Evolutionary conservation across 2,113 vertebrate genomes (phyloP).

Genomic region (Siniperca chuatsi): DNA sequence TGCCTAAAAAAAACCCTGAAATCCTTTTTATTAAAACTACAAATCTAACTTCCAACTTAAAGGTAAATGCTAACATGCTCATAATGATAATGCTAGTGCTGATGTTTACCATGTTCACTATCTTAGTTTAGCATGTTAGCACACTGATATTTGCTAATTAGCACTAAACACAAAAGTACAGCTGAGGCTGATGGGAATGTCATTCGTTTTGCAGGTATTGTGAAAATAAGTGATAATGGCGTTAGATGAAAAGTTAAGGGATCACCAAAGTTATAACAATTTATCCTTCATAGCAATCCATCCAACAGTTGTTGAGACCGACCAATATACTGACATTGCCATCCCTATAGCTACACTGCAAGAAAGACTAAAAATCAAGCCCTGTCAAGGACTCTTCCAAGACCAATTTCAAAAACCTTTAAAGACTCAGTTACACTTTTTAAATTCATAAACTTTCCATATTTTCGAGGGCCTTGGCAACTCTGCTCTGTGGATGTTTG

Average conservation of each 20-base stretch:
- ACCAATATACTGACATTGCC: background rate
- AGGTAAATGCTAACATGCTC: no score
- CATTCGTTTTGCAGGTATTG: background rate
- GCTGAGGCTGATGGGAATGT: background rate
- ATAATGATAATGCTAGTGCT: no score
- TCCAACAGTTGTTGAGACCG: background rate
- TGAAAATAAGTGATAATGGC: background rate
- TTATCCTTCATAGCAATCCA: background rate
- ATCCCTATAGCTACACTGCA: background rate
- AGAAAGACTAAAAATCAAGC: background rate
- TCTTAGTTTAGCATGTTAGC: background rate
- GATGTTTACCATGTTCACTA: no score
- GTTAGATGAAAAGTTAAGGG: background rate
- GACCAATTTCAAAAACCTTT: background rate
- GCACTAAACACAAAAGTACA: background rate
- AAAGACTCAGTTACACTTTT: background rate
- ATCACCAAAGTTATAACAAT: background rate
- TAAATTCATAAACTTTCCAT: background rate
- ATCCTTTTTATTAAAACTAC: background rate
- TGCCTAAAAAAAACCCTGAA: background rate
- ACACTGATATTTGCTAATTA: background rate
- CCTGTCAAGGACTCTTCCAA: background rate
- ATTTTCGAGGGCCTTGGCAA: background rate
- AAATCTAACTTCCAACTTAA: background rate
- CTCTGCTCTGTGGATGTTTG: background rate